Evolutionary conservation across 2,888 invertebrate species (phyloP).

Genomic region (Lepas anatifera): DNA sequence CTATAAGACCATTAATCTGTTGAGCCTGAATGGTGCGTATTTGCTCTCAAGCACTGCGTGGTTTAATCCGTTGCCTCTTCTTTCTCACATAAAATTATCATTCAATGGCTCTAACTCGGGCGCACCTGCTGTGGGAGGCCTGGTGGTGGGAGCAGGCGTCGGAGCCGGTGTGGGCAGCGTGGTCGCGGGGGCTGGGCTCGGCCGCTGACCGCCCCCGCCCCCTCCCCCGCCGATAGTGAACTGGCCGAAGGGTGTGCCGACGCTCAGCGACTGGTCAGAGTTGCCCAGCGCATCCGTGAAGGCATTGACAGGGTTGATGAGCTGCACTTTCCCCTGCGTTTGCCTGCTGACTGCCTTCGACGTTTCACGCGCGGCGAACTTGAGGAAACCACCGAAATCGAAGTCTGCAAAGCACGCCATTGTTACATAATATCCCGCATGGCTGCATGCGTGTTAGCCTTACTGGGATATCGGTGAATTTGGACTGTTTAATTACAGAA

Average conservation of each 20-base stretch:
- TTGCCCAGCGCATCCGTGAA: background rate
- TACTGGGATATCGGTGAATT: no score
- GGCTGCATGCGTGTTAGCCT: no score
- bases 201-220: conserved; percentile 14
- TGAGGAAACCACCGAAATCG: background rate
- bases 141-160: conserved; percentile 14
- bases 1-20: no score
- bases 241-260: conserved; percentile 2
- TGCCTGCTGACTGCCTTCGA: background rate
- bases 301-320: background rate
- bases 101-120: no score
- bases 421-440: no score
- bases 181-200: background rate
- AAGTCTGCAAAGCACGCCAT: background rate
- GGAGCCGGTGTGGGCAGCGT: conserved; percentile 15
- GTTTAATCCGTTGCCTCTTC: no score
- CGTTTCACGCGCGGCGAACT: background rate
- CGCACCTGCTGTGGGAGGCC: conserved; percentile 18
- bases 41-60: no score
- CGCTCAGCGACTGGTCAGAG: background rate
- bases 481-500: no score
- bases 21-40: no score
- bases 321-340: background rate
- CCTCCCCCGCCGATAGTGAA: conserved; percentile 21
- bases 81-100: no score